Evolutionary conservation across 2,888 invertebrate species (phyloP), one percentile per base, ranked within the genome.

Genomic region (Drosophila paracracens): DNA sequence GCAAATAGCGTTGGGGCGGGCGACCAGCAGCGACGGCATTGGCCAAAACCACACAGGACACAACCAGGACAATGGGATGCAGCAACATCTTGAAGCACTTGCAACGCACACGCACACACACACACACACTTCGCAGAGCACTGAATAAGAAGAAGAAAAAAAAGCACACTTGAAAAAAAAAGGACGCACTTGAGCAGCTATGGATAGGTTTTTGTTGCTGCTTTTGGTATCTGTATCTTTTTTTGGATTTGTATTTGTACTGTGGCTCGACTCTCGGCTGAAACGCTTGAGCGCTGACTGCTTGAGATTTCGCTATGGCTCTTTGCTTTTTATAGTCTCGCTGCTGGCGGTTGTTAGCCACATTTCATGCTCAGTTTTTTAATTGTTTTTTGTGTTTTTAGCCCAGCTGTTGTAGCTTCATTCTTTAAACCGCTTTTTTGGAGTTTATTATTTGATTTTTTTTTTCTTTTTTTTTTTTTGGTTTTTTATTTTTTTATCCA

Each of bases 1-100:
- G 93, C 71, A 93, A 73, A 68, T 93, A 92, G n/a, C 90, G 90
- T 38, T 83, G 87, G 2, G 90, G 76, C 7, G 91, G 83, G 57
- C 90, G 88, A 0, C 92, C 91, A 21, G 82, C 80, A 38, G 83
- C 57, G 29, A 83, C 74, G 29, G 83, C 74, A 65, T 54, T 50
- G 61, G 84, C 72, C 38, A 89, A 68, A 36, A 77, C 27, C 62
- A 72, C 63, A 78, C 82, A 72, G 81, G 62, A 76, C 33, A 57
- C 48, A 40, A 50, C 43, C 70, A 81, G 59, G 61, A 81, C 63
- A 56, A 74, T n/a, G 6, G 63, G 61, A 43, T 74, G 81, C 78
- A 70, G 75, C 81, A 70, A 46, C 88, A 85, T 85, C 33, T 61
- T 77, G 25, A 29, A 40, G 13, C n/a, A 62, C 53, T 66, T 60